These are phyloP conservation scores for Nyctibius grandis DNA, from an alignment of 2,797 vertebrate species.

Conservation along the genomic window DNA sequence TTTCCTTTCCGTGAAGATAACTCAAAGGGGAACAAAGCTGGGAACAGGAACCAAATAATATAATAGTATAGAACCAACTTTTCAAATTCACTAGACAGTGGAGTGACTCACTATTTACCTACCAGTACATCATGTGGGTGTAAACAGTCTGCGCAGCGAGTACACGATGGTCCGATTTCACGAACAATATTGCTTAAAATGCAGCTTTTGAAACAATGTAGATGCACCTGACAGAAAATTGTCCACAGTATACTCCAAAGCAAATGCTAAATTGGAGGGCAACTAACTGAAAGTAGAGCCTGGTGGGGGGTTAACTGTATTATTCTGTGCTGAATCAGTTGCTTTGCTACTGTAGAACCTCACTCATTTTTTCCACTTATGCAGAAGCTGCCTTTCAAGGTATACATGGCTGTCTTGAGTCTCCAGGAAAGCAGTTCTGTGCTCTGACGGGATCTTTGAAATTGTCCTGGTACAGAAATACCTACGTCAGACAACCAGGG, in stretches of 20 bases:
- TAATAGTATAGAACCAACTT: not conserved
- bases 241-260: not conserved
- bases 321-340: not conserved
- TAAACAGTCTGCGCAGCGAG: not conserved
- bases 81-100: not conserved
- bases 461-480: not conserved
- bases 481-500: not conserved
- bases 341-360: not conserved
- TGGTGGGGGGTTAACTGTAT: not conserved
- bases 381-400: not conserved
- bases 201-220: not conserved
- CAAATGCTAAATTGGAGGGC: not conserved
- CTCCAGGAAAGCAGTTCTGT: not conserved
- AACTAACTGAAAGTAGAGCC: not conserved
- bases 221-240: not conserved
- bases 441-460: not conserved
- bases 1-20: not conserved
- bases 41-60: not conserved
- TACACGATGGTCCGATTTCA: not conserved
- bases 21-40: not conserved
- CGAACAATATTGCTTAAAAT: not conserved
- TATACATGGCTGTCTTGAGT: not conserved
- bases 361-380: not conserved
- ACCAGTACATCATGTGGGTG: not conserved
- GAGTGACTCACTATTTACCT: not conserved